phyloP scores from a whole-genome alignment of 2,888 invertebrate species.

The Apodemia duryi region DNA sequence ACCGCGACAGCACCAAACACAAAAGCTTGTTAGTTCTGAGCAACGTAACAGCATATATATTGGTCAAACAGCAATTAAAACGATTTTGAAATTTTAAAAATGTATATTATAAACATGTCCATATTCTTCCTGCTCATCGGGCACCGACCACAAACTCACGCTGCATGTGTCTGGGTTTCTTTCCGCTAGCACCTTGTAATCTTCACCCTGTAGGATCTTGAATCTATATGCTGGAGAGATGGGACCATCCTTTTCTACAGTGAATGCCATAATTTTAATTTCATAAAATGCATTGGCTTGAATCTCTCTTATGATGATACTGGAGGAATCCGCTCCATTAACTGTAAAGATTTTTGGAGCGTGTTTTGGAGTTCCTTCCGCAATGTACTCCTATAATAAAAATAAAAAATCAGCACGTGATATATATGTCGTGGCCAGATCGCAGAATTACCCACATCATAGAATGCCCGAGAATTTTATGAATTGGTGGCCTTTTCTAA shows the following conservation, averaged over 20 bases:
- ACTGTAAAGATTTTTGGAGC: constrained; percentile 13
- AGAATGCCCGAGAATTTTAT: no score
- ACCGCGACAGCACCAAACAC: no score
- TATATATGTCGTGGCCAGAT: no score
- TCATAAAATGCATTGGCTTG: constrained; percentile 18
- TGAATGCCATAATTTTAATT: constrained; percentile 20
- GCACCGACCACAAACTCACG: constrained; percentile 3
- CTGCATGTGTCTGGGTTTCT: constrained; percentile 19
- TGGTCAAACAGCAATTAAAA: no score
- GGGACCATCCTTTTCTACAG: constrained; percentile 18
- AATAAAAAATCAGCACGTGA: not conserved
- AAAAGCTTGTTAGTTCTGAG: no score
- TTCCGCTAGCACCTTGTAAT: constrained; percentile 1
- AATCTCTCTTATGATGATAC: constrained; percentile 16
- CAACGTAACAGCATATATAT: no score
- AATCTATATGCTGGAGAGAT: constrained; percentile 22
- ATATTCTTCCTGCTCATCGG: not conserved
- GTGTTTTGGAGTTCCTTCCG: not conserved
- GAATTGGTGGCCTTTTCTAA: no score
- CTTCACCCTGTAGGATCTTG: constrained; percentile 17
- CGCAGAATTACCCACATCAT: no score
- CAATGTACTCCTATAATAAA: constrained; percentile 14
- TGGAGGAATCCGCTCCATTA: constrained; percentile 12
- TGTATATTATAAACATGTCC: constrained; percentile 17
- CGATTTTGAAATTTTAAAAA: not conserved